Evolutionary conservation across 1,140 invertebrate genomes (phyloP).

Genomic region (Rhyacophila brunnea): DNA sequence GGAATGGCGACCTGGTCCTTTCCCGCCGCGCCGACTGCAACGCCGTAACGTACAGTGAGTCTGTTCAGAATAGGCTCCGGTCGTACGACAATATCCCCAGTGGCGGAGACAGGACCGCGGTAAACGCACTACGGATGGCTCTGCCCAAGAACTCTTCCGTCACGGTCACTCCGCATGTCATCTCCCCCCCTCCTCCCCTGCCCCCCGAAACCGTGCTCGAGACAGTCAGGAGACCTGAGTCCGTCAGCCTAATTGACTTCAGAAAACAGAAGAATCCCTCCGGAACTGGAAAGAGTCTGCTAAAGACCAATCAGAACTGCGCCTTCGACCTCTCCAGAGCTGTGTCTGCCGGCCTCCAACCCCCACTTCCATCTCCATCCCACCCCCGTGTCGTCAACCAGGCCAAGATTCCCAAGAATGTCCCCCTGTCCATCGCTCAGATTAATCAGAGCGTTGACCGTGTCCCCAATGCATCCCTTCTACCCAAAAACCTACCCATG

Average conservation of each 20-base stretch:
- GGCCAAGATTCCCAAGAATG: constrained; percentile 38
- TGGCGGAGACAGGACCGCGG: constrained; percentile 35
- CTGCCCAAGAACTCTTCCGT: constrained; percentile 13
- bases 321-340: constrained; percentile 25
- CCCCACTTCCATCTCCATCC: constrained; percentile 4
- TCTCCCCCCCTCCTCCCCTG: constrained; percentile 14
- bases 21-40: constrained; percentile 70
- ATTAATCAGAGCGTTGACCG: constrained; percentile 35
- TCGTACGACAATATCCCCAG: constrained; percentile 66
- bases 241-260: constrained; percentile 45
- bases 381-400: constrained; percentile 28
- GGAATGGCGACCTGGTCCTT: constrained; percentile 71
- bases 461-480: constrained; percentile 12
- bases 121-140: constrained; percentile 29
- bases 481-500: constrained; percentile 21
- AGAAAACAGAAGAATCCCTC: constrained; percentile 44
- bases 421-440: constrained; percentile 42
- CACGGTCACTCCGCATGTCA: constrained; percentile 7
- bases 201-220: constrained; percentile 36
- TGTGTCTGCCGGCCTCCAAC: not conserved
- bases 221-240: constrained; percentile 27
- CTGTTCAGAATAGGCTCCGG: constrained; percentile 72
- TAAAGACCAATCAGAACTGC: constrained; percentile 45
- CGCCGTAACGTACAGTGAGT: constrained; percentile 73
- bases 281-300: constrained; percentile 49